Evolutionary conservation across 2,797 vertebrate species (phyloP), one percentile per base, ranked within the genome.

Genomic region (Gymnoscopelus microlampas): DNA sequence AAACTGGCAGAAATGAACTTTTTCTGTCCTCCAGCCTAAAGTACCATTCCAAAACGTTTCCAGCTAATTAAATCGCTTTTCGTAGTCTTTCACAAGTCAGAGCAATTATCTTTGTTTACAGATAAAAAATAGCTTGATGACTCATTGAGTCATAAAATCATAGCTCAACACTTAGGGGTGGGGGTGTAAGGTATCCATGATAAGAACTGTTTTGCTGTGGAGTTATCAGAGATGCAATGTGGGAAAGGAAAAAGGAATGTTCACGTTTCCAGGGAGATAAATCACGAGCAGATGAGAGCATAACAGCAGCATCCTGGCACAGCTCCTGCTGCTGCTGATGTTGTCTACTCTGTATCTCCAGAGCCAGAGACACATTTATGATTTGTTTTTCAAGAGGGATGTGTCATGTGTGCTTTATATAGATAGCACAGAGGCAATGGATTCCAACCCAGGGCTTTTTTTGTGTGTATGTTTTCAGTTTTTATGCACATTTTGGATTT

Each of bases 91-190:
- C 69, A 63, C 35, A 77, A 60, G 53, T 56, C 23, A 9, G 44
- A 47, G 4, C 4, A 68, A 67, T 54, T 63, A 71, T 82, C 72
- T 66, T 14, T 60, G 57, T 81, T 81, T 73, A 85, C 56, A 73
- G 35, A 75, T 73, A 48, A 63, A 65, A 44, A 77, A 63, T 56
- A 15, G 48, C 53, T 59, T 75, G n/a, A 72, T 0, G 10, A 63
- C 70, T 76, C 54, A 68, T 82, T 69, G 76, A 73, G 55, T 67
- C 70, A 68, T 83, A 81, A 85, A 79, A 32, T 8, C 15, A n/a
- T 29, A 51, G 32, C 70, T 68, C 60, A 63, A 29, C 55, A 5
- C 67, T 76, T 8, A 10, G 39, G 39, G 39, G 8, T 44, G 39
- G 39, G 39, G 39, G 39, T 0, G 39, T 44, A 8, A 44, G 39